phyloP scores from a whole-genome alignment of 2,797 vertebrate genomes.

The Anguilla pacifica region DNA sequence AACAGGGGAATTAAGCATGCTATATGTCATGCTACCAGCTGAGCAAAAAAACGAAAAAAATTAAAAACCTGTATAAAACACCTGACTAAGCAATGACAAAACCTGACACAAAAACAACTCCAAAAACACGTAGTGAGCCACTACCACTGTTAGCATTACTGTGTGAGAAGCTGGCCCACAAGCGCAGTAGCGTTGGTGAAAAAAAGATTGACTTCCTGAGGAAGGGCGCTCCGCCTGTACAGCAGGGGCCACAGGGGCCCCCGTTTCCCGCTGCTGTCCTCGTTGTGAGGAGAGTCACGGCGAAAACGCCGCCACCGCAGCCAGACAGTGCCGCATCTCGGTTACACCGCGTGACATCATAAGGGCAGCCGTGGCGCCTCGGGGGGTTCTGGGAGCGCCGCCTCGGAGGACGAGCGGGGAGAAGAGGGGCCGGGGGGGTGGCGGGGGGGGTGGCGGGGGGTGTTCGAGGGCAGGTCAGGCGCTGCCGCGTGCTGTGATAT shows the following conservation, averaged over 20 bases:
- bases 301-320: neutral
- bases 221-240: neutral
- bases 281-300: neutral
- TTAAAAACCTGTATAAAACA: neutral
- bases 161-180: too few species aligned
- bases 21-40: neutral
- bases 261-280: neutral
- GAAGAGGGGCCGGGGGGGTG: neutral
- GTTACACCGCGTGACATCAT: neutral
- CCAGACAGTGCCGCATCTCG: conserved; percentile 1
- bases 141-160: neutral
- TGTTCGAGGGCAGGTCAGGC: neutral
- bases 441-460: neutral
- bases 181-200: too few species aligned
- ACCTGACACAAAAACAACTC: neutral
- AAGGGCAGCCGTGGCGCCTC: conserved; percentile 3
- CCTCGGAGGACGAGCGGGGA: neutral
- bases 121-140: neutral
- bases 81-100: neutral
- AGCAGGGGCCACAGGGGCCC: neutral
- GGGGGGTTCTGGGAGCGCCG: neutral
- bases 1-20: neutral
- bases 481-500: neutral
- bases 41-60: neutral
- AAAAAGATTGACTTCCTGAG: neutral